Percentiles rank a stretch among this genome's conserved stretches.
phyloP scores from a whole-genome alignment of 1,140 invertebrate species.

The Campoletis sonorensis region DNA sequence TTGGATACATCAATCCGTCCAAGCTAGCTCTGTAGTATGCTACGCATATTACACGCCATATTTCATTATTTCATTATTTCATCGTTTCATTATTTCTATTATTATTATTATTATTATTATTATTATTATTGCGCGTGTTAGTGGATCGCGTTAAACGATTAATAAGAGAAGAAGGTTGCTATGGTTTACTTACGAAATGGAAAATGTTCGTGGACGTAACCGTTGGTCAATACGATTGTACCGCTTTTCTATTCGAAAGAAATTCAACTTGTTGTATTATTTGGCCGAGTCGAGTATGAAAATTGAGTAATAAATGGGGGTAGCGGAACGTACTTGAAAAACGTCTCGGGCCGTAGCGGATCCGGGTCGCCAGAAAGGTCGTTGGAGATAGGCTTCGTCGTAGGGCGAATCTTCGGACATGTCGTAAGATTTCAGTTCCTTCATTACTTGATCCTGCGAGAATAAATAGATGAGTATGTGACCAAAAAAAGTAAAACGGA shows the following conservation, averaged over 20 bases:
- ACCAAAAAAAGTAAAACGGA: slow-evolving; percentile 23
- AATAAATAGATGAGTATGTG: slow-evolving; percentile 35
- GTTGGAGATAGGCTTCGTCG: slow-evolving; percentile 61
- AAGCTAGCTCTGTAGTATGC: slow-evolving; percentile 78
- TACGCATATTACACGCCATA: slow-evolving; percentile 61
- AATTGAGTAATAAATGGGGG: no score
- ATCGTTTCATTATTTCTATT: no score
- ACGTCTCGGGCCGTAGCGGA: slow-evolving; percentile 81
- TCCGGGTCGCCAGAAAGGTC: slow-evolving; percentile 81
- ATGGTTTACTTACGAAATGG: slow-evolving; percentile 80
- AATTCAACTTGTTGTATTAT: slow-evolving; percentile 39
- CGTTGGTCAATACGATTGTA: slow-evolving; percentile 87
- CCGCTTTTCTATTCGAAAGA: slow-evolving; percentile 83
- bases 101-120: no score
- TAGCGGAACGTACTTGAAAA: slow-evolving; percentile 78
- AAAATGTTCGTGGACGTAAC: slow-evolving; percentile 78
- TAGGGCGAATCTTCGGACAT: slow-evolving; percentile 71
- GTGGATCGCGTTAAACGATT: slow-evolving; percentile 10
- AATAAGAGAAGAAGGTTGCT: no score
- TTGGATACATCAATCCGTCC: slow-evolving; percentile 64
- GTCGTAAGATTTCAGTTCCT: slow-evolving; percentile 83
- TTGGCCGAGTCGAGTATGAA: no score
- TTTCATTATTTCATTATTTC: slow-evolving; percentile 23
- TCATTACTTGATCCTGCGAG: slow-evolving; percentile 77
- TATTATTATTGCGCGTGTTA: no score